These are phyloP conservation scores for Terrapene triunguis DNA, from an alignment of 2,113 vertebrate genomes.

Conservation along the genomic window DNA sequence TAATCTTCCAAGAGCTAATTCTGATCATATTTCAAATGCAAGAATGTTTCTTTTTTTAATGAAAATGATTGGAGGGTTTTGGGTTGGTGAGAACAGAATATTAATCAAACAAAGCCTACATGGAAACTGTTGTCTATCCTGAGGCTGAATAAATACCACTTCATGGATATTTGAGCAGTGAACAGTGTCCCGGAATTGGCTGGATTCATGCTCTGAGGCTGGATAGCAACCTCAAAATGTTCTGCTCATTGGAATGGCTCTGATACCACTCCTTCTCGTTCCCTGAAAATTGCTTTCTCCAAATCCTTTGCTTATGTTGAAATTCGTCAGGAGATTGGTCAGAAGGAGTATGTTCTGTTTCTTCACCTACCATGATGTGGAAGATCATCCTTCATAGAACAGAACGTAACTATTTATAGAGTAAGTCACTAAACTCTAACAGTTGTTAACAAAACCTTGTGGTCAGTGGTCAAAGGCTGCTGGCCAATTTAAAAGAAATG, in stretches of 20 bases:
- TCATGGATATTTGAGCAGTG: background rate
- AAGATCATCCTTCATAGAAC: background rate
- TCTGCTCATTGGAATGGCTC: background rate
- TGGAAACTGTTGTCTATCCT: background rate
- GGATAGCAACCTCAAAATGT: background rate
- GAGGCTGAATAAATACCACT: background rate
- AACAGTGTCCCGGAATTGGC: background rate
- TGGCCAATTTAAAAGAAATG: background rate
- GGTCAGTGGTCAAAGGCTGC: background rate
- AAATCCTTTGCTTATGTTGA: slow-evolving; percentile 13
- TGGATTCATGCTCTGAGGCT: background rate
- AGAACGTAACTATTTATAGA: background rate
- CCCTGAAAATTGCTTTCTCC: slow-evolving; percentile 16
- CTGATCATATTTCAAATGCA: background rate
- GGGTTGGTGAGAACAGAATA: background rate
- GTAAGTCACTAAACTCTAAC: background rate
- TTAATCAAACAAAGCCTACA: background rate
- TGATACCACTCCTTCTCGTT: background rate
- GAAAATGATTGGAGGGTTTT: background rate
- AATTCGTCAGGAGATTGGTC: background rate
- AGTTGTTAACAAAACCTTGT: background rate
- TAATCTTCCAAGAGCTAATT: slow-evolving; percentile 14
- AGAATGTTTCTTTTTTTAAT: background rate
- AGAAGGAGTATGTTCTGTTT: slow-evolving; percentile 30
- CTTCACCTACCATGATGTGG: accelerated